Conservation (phyloP, 2,797 vertebrate genomes). For the Alcedo quadribrachys region DNA sequence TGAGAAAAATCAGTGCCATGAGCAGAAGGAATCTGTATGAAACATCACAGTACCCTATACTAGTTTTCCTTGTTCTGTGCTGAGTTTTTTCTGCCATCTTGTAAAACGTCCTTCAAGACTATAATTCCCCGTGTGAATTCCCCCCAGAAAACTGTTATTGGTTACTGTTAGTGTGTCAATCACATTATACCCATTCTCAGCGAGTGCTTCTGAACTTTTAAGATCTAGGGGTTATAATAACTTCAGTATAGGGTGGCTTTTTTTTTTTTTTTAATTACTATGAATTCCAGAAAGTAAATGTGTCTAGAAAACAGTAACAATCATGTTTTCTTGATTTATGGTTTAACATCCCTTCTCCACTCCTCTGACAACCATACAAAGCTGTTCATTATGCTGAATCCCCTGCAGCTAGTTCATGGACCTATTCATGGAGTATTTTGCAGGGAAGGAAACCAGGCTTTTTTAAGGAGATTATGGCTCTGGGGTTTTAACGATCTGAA, state of each 20-base stretch:
- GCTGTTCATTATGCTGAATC: conserved; percentile 38
- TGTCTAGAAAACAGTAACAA: conserved; percentile 37
- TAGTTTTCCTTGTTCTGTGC: neutral
- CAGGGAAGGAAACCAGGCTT: conserved; percentile 42
- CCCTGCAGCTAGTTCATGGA: conserved; percentile 24
- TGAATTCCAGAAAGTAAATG: neutral
- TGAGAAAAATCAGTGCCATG: conserved; percentile 17
- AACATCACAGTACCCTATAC: neutral
- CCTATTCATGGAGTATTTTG: neutral
- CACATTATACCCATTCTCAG: neutral
- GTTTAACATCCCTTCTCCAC: conserved; percentile 2
- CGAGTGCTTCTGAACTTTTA: conserved; percentile 20
- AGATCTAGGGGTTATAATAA: neutral
- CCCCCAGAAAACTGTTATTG: conserved; percentile 6
- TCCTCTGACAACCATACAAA: conserved; percentile 44
- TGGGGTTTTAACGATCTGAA: neutral
- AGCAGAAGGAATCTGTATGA: conserved; percentile 13
- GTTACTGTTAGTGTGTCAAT: conserved; percentile 25
- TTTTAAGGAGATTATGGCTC: conserved; percentile 21
- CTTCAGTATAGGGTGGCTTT: neutral
- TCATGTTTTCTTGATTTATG: neutral
- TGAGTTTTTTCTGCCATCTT: neutral
- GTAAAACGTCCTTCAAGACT: neutral
- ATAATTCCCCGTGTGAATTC: conserved; percentile 29
- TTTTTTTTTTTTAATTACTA: neutral